Percentiles rank a stretch among this genome's conserved stretches.
These are phyloP conservation scores for Drosophila pseudoobscura DNA, from an alignment of 1,140 invertebrate genomes.

Conservation along the genomic window DNA sequence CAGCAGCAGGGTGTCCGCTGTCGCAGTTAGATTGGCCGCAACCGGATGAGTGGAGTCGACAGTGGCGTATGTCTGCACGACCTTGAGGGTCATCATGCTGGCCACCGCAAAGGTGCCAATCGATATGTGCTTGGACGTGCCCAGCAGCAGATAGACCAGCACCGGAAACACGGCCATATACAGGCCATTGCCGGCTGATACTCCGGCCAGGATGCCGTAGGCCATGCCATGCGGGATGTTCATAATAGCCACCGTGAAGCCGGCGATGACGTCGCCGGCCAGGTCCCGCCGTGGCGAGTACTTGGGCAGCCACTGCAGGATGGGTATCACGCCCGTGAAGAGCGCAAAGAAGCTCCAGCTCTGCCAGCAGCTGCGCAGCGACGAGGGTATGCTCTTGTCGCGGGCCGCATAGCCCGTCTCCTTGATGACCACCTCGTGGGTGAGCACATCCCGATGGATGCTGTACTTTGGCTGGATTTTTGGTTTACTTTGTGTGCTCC, in stretches of 20 bases:
- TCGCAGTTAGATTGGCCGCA: conserved; percentile 7
- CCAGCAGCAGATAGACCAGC: conserved; percentile 94
- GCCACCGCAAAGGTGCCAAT: conserved; percentile 96
- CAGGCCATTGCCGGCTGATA: conserved; percentile 94
- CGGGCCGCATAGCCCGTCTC: conserved; percentile 74
- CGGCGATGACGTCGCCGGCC: conserved; percentile 88
- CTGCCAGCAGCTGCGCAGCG: conserved; percentile 60
- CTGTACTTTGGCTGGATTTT: conserved; percentile 76
- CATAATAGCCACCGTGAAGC: conserved; percentile 95
- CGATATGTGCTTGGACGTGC: conserved; percentile 95
- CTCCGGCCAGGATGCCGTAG: conserved; percentile 93
- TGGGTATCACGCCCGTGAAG: conserved; percentile 85
- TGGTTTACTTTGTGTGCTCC: conserved; percentile 57
- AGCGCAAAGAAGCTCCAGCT: conserved; percentile 71
- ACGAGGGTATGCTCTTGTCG: conserved; percentile 79
- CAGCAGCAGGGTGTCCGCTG: neutral
- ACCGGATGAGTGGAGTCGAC: conserved; percentile 26
- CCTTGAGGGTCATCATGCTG: conserved; percentile 95
- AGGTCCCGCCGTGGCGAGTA: conserved; percentile 88
- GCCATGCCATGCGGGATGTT: conserved; percentile 95
- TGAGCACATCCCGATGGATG: conserved; percentile 75
- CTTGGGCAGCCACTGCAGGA: conserved; percentile 88
- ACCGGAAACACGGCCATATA: conserved; percentile 98
- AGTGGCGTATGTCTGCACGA: conserved; percentile 82
- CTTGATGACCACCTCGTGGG: conserved; percentile 78